These are phyloP conservation scores for Ciconia maguari DNA, from an alignment of 2,113 vertebrate genomes.

Conservation along the genomic window DNA sequence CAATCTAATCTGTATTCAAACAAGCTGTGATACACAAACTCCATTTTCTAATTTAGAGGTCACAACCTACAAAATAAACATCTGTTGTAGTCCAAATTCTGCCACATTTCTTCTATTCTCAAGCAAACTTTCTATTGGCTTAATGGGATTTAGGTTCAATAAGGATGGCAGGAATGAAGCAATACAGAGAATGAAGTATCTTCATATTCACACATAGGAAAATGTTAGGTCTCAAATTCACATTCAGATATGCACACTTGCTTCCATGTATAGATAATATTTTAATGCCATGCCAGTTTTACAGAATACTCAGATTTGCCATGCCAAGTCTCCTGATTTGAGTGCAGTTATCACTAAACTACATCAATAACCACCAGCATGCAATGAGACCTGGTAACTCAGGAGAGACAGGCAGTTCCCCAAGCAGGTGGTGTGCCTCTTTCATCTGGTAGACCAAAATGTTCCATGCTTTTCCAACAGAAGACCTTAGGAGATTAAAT, in stretches of 20 bases:
- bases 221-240: accelerated
- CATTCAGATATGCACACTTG: background rate
- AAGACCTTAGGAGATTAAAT: accelerated
- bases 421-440: background rate
- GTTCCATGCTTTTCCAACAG: background rate
- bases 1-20: background rate
- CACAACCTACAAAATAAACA: background rate
- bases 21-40: background rate
- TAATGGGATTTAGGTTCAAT: background rate
- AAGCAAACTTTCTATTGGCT: background rate
- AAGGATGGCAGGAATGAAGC: background rate
- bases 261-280: background rate
- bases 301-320: too few species aligned
- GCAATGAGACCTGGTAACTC: background rate
- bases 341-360: background rate
- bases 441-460: background rate
- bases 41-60: background rate
- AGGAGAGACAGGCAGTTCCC: background rate
- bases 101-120: background rate
- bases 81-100: background rate
- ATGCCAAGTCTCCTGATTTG: background rate
- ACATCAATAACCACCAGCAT: background rate
- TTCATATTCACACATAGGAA: background rate
- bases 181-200: background rate
- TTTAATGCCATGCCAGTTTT: background rate